Percentiles rank a stretch among this genome's conserved stretches.
Evolutionary conservation across 2,888 invertebrate species (phyloP).

Genomic region (Mythimna pallens): DNA sequence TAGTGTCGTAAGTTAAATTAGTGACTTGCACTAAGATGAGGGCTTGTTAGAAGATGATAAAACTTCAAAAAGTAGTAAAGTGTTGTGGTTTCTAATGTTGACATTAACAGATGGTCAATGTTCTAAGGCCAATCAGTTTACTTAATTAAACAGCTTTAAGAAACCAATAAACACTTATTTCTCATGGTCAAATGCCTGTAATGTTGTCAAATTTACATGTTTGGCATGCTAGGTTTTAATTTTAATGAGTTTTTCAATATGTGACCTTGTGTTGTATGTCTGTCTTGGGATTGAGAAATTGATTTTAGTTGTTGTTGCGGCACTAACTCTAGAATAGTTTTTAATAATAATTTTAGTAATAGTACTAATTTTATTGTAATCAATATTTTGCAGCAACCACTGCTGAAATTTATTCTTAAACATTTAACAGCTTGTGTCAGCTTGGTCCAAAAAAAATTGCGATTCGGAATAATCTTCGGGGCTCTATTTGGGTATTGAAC

Average conservation of each 20-base stretch:
- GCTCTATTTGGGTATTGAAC: too few relatives aligned
- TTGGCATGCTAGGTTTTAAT: constrained; percentile 13
- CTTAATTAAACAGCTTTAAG: background rate
- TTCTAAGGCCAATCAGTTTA: background rate
- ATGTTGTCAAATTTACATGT: constrained; percentile 35
- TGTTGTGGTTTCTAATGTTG: background rate
- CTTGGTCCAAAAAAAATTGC: too few relatives aligned
- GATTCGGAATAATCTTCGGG: too few relatives aligned
- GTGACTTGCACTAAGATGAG: constrained; percentile 3
- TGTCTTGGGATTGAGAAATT: background rate
- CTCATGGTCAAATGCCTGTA: constrained; percentile 39
- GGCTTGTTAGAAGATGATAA: constrained; percentile 3
- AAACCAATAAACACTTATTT: constrained; percentile 13
- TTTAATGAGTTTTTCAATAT: constrained; percentile 23
- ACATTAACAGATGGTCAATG: background rate
- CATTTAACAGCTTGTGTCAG: too few relatives aligned
- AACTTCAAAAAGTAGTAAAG: background rate
- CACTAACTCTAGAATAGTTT: background rate
- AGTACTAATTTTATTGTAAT: background rate
- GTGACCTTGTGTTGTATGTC: constrained; percentile 21
- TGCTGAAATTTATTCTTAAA: too few relatives aligned
- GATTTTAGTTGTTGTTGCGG: background rate
- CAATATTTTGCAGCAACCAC: background rate
- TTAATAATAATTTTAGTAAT: too few relatives aligned
- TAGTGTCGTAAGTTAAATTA: constrained; percentile 11